These are phyloP conservation scores for Drosophila buzzatii DNA, from an alignment of 2,888 invertebrate genomes.

Conservation along the genomic window DNA sequence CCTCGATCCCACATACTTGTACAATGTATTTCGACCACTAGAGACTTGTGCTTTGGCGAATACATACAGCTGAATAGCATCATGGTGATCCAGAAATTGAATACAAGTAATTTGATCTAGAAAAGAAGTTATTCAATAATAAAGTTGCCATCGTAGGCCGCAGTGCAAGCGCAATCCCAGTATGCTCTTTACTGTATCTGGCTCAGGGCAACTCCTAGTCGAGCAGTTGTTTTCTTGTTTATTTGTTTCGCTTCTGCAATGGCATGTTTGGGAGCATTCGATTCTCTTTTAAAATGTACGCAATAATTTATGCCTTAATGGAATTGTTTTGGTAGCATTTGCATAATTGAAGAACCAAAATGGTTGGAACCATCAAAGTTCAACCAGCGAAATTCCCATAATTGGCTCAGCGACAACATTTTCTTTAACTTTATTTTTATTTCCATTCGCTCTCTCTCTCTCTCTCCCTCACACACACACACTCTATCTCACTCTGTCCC, in stretches of 20 bases:
- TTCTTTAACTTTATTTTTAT: slow-evolving; percentile 8
- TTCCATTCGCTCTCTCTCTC: background rate
- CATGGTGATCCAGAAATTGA: no score
- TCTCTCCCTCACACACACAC: background rate
- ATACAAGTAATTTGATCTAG: background rate
- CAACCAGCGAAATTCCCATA: slow-evolving; percentile 37
- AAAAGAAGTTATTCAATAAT: background rate
- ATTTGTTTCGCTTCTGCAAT: background rate
- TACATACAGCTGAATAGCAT: no score
- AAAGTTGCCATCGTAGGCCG: background rate
- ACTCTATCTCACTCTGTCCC: background rate
- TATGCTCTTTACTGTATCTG: background rate
- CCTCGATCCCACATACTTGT: no score
- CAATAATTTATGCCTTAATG: slow-evolving; percentile 44
- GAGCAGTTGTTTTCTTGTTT: background rate
- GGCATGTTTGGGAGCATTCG: slow-evolving; percentile 1
- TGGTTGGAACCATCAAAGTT: slow-evolving; percentile 32
- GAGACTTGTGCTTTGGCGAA: no score
- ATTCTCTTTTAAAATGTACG: slow-evolving; percentile 19
- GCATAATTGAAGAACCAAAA: slow-evolving; percentile 62
- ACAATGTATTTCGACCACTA: no score
- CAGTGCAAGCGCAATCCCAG: no score
- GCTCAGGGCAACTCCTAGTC: background rate
- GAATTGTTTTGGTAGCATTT: slow-evolving; percentile 44
- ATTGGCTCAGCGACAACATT: slow-evolving; percentile 22